phyloP scores from a whole-genome alignment of 2,888 invertebrate genomes.

The Drosophila paranaensis region DNA sequence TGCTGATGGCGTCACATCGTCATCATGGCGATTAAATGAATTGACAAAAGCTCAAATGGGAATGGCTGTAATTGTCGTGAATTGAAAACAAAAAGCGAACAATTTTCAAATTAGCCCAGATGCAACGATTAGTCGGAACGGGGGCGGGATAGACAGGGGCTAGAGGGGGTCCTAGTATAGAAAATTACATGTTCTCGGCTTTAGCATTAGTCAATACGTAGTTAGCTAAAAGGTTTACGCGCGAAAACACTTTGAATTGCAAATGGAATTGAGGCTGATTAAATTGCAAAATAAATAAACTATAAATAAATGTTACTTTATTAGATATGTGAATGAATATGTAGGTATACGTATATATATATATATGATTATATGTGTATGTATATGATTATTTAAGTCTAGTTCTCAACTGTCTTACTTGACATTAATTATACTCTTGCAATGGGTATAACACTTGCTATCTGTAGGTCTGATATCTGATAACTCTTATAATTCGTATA shows the following conservation, averaged over 20 bases:
- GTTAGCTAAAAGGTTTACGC: neutral
- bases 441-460: too few species aligned
- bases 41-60: constrained; percentile 61
- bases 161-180: neutral
- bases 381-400: too few species aligned
- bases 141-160: too few species aligned
- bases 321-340: neutral
- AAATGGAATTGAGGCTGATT: neutral
- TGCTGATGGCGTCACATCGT: neutral
- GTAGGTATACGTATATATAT: neutral
- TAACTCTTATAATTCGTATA: too few species aligned
- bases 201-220: neutral
- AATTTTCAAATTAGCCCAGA: constrained; percentile 40
- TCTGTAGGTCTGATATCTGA: too few species aligned
- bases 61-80: constrained; percentile 60
- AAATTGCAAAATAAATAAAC: neutral
- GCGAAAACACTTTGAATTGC: neutral
- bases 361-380: too few species aligned
- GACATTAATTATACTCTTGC: too few species aligned
- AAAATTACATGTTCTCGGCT: neutral
- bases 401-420: too few species aligned
- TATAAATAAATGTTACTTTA: neutral
- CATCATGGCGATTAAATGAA: constrained; percentile 49
- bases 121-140: neutral
- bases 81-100: constrained; percentile 61